Base-by-base conservation (phyloP, 2,113 vertebrate species). In the Ivindomyrus marchei region DNA sequence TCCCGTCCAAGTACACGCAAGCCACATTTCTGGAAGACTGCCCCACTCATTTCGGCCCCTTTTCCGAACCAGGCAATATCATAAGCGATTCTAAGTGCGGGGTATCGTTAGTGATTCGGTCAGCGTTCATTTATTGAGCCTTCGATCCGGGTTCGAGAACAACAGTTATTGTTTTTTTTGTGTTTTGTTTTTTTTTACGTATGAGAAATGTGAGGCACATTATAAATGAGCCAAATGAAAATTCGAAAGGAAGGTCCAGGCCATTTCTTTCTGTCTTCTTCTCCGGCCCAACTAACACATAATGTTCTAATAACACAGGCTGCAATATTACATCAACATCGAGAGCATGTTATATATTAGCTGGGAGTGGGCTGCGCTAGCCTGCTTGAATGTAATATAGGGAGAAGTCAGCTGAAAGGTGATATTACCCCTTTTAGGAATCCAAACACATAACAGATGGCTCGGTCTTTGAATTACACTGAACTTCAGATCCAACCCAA, bases 361-460 rank as follows among this genome's bases (percentile, higher is more conserved):
- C 56, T 39, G 10, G 53, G 87, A 88, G 39, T 88, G 10, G 58
- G 87, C 53, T 66, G 58, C 21, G 11, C 39, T 21, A 46, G 87
- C 87, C 87, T 45, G 87, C 36, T 66, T 66, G 85, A 87, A 87
- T 56, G 85, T 87, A 87, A 87, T 87, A 87, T 56, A 53, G 49
- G 50, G 85, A 87, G 85, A 87, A 87, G 85, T 87, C 85, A 53
- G 85, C 85, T 87, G 85, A 87, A 87, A 87, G 85, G 27, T 53
- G 85, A 87, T 87, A 88, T 58, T 88, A 66, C 56, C 62, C 87
- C 87, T 62, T 66, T 88, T 62, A 58, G 49, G 49, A 88, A 56
- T 15, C 47, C 83, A 88, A 90, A 90, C 62, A 88, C 89, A 46
- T 66, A 90, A 87, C 89, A 90, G 89, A 90, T 90, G 89, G 85